Evolutionary conservation across 30 jellyfish, hydroid and myxozoan genomes (phyloP).

Genomic region (Pelagia noctiluca): DNA sequence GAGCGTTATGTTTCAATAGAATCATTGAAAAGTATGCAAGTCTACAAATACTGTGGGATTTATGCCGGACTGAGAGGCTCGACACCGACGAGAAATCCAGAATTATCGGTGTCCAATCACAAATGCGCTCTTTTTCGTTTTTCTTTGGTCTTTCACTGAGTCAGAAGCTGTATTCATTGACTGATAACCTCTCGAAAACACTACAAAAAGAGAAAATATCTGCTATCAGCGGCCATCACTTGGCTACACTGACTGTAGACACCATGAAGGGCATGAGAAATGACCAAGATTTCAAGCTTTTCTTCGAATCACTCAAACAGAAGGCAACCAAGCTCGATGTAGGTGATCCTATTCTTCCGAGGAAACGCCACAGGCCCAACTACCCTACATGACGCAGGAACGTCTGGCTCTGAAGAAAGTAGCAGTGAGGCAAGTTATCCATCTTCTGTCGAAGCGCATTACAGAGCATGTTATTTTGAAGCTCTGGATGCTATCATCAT

Average conservation of each 20-base stretch:
- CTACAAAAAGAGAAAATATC: constrained; percentile 62
- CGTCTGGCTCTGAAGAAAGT: too few species aligned
- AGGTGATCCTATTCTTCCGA: constrained; percentile 36
- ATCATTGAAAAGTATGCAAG: not conserved
- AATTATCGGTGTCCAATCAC: constrained; percentile 37
- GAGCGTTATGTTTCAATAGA: not conserved
- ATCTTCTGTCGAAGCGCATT: constrained; percentile 45
- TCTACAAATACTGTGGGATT: not conserved
- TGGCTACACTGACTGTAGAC: constrained; percentile 39
- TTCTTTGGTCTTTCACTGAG: constrained; percentile 36
- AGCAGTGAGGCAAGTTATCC: constrained; percentile 51
- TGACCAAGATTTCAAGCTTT: constrained; percentile 28
- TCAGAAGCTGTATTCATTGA: constrained; percentile 24
- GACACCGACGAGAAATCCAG: constrained; percentile 5
- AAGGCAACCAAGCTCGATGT: constrained; percentile 30
- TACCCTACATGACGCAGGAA: constrained; percentile 44
- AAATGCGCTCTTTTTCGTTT: constrained; percentile 31
- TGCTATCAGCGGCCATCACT: constrained; percentile 66
- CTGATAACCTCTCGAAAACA: constrained; percentile 62
- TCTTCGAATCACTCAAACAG: constrained; percentile 28
- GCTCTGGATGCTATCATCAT: constrained; percentile 52
- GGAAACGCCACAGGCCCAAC: constrained; percentile 53
- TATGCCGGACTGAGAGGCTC: too few species aligned
- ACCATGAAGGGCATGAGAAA: constrained; percentile 61
- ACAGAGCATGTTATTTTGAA: constrained; percentile 41